phyloP scores from a whole-genome alignment of 2,888 invertebrate genomes.

The Idaea dimidiata region DNA sequence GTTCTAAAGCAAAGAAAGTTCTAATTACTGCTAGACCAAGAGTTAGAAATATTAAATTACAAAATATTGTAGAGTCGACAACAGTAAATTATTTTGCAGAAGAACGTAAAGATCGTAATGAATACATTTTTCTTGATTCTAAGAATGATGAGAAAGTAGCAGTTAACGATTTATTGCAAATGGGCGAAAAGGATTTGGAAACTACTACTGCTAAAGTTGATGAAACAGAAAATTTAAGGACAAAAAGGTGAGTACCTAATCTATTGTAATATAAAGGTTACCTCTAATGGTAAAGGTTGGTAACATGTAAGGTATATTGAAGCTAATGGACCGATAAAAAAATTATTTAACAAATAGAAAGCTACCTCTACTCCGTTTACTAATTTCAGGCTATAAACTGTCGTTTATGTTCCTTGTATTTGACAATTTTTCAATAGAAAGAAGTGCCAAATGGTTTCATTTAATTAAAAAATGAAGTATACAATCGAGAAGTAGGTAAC shows the following conservation, averaged over 20 bases:
- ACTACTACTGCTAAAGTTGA: slow-evolving; percentile 19
- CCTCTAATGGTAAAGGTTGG: too few species aligned
- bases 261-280: too few species aligned
- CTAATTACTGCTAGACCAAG: neutral
- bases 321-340: too few species aligned
- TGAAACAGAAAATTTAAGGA: slow-evolving; percentile 10
- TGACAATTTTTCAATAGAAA: too few species aligned
- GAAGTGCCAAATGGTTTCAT: too few species aligned
- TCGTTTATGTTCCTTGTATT: too few species aligned
- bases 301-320: too few species aligned
- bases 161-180: slow-evolving; percentile 1
- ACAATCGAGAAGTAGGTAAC: too few species aligned
- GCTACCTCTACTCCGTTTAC: too few species aligned
- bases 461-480: too few species aligned
- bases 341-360: too few species aligned
- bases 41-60: neutral
- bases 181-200: slow-evolving; percentile 11
- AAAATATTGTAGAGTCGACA: neutral
- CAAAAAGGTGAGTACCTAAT: slow-evolving; percentile 31
- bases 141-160: slow-evolving; percentile 8
- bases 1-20: neutral
- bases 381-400: too few species aligned
- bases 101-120: slow-evolving; percentile 26
- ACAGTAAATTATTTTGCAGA: slow-evolving; percentile 5
- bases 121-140: slow-evolving; percentile 37